These are phyloP conservation scores for Anticlea derivata DNA, from an alignment of 2,888 invertebrate species.

Conservation along the genomic window DNA sequence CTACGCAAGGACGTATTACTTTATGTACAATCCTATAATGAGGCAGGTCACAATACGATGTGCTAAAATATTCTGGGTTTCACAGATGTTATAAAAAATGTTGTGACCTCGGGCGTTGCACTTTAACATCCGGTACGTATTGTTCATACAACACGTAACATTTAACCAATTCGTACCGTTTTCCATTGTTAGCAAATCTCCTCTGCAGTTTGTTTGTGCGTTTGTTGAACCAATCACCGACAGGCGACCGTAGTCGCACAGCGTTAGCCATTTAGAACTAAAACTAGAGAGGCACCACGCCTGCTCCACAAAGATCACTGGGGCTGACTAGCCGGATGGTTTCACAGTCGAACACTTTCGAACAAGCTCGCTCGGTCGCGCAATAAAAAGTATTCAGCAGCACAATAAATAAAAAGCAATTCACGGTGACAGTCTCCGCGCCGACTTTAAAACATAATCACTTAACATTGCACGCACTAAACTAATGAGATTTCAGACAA, in stretches of 20 bases:
- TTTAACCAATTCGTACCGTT: constrained; percentile 65
- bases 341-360: constrained; percentile 59
- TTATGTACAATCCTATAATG: neutral
- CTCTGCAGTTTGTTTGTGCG: constrained; percentile 67
- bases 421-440: constrained; percentile 58
- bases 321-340: constrained; percentile 50
- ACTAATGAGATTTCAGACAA: constrained; percentile 80
- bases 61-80: constrained; percentile 1
- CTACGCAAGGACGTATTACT: constrained; percentile 21
- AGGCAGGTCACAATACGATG: constrained; percentile 1
- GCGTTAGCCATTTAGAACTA: constrained; percentile 66
- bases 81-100: constrained; percentile 30
- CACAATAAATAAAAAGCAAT: constrained; percentile 63
- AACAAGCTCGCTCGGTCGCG: constrained; percentile 53
- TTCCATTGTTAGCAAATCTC: constrained; percentile 72
- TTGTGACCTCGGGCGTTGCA: constrained; percentile 37
- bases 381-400: constrained; percentile 56
- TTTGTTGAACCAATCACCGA: constrained; percentile 74
- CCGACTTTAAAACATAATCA: constrained; percentile 76
- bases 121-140: constrained; percentile 41
- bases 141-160: constrained; percentile 37
- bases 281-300: constrained; percentile 48
- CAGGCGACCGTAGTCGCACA: constrained; percentile 64
- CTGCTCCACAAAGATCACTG: constrained; percentile 53
- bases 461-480: constrained; percentile 77